These are phyloP conservation scores for Plutella xylostella DNA, from an alignment of 2,888 invertebrate genomes.

Conservation along the genomic window DNA sequence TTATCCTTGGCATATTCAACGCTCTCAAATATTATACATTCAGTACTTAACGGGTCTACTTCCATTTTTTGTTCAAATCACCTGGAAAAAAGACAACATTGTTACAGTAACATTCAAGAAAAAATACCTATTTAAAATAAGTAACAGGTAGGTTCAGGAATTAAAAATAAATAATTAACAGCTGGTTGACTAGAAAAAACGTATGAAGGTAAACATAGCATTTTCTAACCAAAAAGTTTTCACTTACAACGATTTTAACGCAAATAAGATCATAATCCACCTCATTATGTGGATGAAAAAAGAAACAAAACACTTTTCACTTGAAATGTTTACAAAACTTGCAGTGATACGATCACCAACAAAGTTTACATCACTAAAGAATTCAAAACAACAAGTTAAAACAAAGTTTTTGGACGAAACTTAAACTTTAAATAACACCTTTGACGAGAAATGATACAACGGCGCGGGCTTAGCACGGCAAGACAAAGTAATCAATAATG, in stretches of 20 bases:
- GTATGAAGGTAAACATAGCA: neutral
- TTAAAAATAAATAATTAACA: neutral
- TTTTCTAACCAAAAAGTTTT: neutral
- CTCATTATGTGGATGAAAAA: too few species aligned
- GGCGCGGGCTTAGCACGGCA: neutral
- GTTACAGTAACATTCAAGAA: too few species aligned
- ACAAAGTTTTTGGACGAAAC: neutral
- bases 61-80: conserved; percentile 30
- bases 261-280: too few species aligned
- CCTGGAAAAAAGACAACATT: neutral
- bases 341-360: too few species aligned
- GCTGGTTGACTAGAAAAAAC: neutral
- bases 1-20: neutral
- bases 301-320: too few species aligned
- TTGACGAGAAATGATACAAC: neutral
- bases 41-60: conserved; percentile 41
- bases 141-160: neutral
- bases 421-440: neutral
- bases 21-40: conserved; percentile 18
- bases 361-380: too few species aligned
- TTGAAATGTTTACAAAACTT: neutral
- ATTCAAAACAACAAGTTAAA: neutral
- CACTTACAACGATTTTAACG: too few species aligned
- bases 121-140: too few species aligned
- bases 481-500: conserved; percentile 8